Percentiles rank a stretch among this genome's conserved stretches.
These are phyloP conservation scores for Littorina saxatilis DNA, from an alignment of 1,140 invertebrate species.

Conservation along the genomic window DNA sequence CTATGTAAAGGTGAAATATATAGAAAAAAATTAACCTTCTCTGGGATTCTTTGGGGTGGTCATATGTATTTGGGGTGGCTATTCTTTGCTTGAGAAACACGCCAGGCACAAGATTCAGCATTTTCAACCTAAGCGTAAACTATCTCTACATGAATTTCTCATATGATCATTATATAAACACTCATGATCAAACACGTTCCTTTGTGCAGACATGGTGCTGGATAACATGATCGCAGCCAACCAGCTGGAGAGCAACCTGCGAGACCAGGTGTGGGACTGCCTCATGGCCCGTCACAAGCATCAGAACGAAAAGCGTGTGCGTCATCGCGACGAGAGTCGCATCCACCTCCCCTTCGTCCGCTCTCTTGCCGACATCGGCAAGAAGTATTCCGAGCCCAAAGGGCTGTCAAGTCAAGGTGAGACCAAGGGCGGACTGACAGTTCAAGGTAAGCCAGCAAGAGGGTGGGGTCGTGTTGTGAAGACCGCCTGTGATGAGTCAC, in stretches of 20 bases:
- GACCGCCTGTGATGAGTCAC: no score
- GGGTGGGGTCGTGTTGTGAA: no score
- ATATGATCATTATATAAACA: no score
- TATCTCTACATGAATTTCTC: no score
- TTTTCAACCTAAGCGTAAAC: no score
- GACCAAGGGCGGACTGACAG: constrained; percentile 12
- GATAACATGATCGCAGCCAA: constrained; percentile 93
- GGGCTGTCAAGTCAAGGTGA: constrained; percentile 52
- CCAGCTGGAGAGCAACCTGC: constrained; percentile 84
- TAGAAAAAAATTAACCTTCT: no score
- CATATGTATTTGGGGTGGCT: no score
- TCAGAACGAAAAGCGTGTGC: constrained; percentile 80
- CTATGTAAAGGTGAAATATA: no score
- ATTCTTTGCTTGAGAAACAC: no score
- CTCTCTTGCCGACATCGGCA: constrained; percentile 96
- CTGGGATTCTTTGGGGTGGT: no score
- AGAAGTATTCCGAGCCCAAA: constrained; percentile 89
- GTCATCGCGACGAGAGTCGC: constrained; percentile 82
- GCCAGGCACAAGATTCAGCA: no score
- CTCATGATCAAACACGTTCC: no score
- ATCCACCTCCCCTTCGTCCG: constrained; percentile 94
- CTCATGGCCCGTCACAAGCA: constrained; percentile 94
- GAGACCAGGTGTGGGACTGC: constrained; percentile 90
- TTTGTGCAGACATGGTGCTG: constrained; percentile 88
- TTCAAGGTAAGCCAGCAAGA: neutral